Percentiles rank a stretch among this genome's conserved stretches.
phyloP scores from a whole-genome alignment of 2,113 vertebrate genomes.

The Gavialis gangeticus region DNA sequence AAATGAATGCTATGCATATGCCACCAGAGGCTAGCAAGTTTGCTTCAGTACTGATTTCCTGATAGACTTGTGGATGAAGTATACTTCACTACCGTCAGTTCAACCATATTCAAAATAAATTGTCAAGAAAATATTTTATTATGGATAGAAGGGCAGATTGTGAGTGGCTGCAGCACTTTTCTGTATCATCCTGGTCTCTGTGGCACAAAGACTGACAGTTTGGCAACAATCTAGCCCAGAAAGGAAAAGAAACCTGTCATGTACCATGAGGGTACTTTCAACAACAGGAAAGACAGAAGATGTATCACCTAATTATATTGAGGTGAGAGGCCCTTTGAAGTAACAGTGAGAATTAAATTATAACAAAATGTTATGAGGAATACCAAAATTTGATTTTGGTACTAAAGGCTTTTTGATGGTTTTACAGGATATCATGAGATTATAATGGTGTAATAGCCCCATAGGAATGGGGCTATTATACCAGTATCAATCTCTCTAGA shows the following conservation, averaged over 20 bases:
- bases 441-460: too few species aligned
- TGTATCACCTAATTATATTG: too few species aligned
- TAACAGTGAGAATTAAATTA: too few species aligned
- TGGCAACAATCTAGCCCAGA: neutral
- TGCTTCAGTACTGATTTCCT: neutral
- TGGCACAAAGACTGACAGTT: neutral
- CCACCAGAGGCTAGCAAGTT: neutral
- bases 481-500: too few species aligned
- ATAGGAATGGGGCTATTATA: too few species aligned
- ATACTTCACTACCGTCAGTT: too few species aligned
- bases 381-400: too few species aligned
- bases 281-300: too few species aligned
- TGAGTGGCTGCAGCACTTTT: neutral
- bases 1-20: neutral
- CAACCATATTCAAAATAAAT: neutral
- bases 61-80: neutral
- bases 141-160: neutral
- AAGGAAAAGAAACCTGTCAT: neutral
- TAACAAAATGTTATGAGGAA: too few species aligned
- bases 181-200: neutral
- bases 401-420: too few species aligned
- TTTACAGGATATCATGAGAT: too few species aligned
- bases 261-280: neutral
- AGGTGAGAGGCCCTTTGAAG: too few species aligned
- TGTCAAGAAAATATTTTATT: neutral